Evolutionary conservation across 2,113 vertebrate species (phyloP).

Genomic region (Microcebus jonahi): DNA sequence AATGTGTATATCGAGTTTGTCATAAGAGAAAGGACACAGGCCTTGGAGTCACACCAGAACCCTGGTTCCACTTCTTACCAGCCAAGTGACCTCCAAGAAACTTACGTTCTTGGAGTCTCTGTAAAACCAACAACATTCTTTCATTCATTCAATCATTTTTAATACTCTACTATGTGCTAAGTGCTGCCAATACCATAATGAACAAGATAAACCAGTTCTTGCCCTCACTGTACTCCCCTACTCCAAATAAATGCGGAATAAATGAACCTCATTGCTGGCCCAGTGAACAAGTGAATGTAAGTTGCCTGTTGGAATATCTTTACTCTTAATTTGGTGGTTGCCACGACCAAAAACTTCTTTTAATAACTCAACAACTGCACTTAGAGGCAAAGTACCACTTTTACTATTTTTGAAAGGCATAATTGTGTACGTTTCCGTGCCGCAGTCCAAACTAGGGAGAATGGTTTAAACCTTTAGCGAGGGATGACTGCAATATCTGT

Average conservation of each 20-base stretch:
- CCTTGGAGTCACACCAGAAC: not conserved
- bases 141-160: not conserved
- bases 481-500: not conserved
- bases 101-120: not conserved
- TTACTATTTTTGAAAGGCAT: not conserved
- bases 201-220: not conserved
- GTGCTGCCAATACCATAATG: not conserved
- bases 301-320: not conserved
- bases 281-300: not conserved
- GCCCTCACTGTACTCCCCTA: not conserved
- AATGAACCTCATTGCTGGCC: not conserved
- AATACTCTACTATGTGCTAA: not conserved
- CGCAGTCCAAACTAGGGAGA: not conserved
- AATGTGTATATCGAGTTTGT: not conserved
- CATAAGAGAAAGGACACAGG: not conserved
- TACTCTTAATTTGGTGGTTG: not conserved
- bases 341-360: not conserved
- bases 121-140: not conserved
- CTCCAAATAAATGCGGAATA: not conserved
- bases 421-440: not conserved
- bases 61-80: not conserved
- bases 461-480: not conserved
- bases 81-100: not conserved
- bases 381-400: not conserved
- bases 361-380: not conserved